Conservation (phyloP, 1,140 invertebrate species). For the Heliconius hewitsoni region DNA sequence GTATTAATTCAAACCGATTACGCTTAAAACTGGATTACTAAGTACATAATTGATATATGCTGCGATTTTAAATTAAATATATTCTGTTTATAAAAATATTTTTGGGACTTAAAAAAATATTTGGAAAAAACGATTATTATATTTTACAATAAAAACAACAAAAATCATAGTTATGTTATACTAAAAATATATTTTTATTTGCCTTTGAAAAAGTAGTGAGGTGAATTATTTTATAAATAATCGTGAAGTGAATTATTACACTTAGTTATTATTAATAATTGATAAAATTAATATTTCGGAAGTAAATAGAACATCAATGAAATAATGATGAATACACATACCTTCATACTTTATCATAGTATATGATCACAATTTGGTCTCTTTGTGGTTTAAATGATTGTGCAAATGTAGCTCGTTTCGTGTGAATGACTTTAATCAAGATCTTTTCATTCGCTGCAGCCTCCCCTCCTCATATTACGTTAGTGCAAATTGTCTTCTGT, state of each 20-base stretch:
- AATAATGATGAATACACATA: background rate
- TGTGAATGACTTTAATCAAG: conserved; percentile 58
- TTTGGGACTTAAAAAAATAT: too few relatives aligned
- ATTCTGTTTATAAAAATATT: too few relatives aligned
- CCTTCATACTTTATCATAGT: conserved; percentile 22
- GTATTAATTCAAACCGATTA: too few relatives aligned
- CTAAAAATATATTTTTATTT: too few relatives aligned
- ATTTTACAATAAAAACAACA: too few relatives aligned
- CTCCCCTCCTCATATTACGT: conserved; percentile 29
- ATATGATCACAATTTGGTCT: conserved; percentile 39
- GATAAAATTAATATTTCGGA: background rate
- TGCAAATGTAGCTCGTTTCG: conserved; percentile 51
- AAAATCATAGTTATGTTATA: too few relatives aligned
- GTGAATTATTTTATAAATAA: background rate
- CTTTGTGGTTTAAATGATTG: conserved; percentile 41
- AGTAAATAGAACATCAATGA: background rate
- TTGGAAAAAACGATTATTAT: too few relatives aligned
- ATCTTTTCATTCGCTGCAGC: conserved; percentile 39
- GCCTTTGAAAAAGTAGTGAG: background rate
- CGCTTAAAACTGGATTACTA: too few relatives aligned
- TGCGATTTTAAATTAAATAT: too few relatives aligned
- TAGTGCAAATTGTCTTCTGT: conserved; percentile 39
- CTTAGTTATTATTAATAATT: too few relatives aligned
- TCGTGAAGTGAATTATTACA: background rate
- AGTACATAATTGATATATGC: too few relatives aligned